Base-by-base conservation (phyloP, 1,140 invertebrate species). In the Drosophila tristis region DNA sequence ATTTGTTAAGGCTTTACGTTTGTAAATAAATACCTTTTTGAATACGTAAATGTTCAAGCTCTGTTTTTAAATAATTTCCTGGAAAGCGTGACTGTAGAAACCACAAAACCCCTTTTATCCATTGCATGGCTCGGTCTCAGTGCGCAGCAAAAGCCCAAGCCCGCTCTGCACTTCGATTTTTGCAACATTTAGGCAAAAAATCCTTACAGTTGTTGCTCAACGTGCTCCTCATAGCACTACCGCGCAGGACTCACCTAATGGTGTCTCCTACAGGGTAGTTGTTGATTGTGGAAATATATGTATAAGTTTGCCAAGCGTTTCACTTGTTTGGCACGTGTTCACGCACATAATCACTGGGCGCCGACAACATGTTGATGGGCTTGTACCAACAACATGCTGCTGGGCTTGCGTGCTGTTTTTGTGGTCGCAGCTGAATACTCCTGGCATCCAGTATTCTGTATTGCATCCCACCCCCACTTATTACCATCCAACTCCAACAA, bases 331-430 rank as follows among this genome's bases (percentile, higher is more conserved):
- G 58, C 80, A 84, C 80, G 80, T 84, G 80, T 60, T 85, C 55
- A 65, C 42, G 8, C 56, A 76, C 58, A 60, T 61, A 43, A 16
- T 20, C 26, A 20, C 44, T 48, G n/a, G n/a, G 20, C 58, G 43
- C 71, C 71, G 79, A 68, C 71, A 85, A 72, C 80, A 84, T 84
- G 80, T 80, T 84, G 80, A 76, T 80, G 80, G 72, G 65, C 44
- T 84, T 79, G 75, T n/a, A n/a, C n/a, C 71, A 85, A 68, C 71
- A 85, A 72, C 80, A 84, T 84, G 80, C 76, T 84, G 80, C 80
- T 80, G 80, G 72, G 65, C 44, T 84, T 79, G 75, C 65, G 71
- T 79, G 65, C 2, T 16, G 43, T 8, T 45, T 43, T 20, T 15
- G 7, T 45, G 23, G 11, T 63, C 49, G 23, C 35, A 13, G 7